Evolutionary conservation across 2,113 vertebrate species (phyloP).

Genomic region (Saguinus midas): DNA sequence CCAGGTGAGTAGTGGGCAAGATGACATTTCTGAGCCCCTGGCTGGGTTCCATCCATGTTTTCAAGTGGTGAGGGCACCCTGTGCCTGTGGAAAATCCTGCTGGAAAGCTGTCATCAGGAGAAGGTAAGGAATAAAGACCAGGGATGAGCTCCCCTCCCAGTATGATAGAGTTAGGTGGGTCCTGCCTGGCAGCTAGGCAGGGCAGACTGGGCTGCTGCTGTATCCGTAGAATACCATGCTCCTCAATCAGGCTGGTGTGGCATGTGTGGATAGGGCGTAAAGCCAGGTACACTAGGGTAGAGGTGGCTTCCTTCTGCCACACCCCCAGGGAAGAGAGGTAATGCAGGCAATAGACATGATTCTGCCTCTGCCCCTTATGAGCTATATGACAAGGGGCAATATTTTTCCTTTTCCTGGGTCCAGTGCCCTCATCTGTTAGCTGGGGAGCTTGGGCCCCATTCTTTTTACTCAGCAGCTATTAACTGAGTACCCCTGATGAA

Average conservation of each 20-base stretch:
- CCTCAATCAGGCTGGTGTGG: not conserved
- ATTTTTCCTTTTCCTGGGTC: not conserved
- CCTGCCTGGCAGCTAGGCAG: not conserved
- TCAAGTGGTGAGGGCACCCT: too few relatives aligned
- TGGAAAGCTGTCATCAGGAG: not conserved
- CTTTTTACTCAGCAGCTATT: not conserved
- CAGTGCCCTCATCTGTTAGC: not conserved
- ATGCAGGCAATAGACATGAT: not conserved
- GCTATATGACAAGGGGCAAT: not conserved
- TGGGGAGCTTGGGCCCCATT: not conserved
- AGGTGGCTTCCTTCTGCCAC: not conserved
- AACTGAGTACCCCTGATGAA: not conserved
- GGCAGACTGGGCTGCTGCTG: not conserved
- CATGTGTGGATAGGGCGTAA: not conserved
- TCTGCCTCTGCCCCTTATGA: not conserved
- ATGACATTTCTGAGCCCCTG: not conserved
- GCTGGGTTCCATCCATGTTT: too few relatives aligned
- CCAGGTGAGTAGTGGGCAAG: not conserved
- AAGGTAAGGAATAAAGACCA: not conserved
- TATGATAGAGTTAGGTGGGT: accelerated
- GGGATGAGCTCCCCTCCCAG: not conserved
- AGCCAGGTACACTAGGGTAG: not conserved
- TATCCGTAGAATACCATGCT: not conserved
- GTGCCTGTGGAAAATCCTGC: not conserved
- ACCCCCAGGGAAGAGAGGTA: not conserved